Evolutionary conservation across 2,888 invertebrate species (phyloP).

Genomic region (Drosophila antonietae): DNA sequence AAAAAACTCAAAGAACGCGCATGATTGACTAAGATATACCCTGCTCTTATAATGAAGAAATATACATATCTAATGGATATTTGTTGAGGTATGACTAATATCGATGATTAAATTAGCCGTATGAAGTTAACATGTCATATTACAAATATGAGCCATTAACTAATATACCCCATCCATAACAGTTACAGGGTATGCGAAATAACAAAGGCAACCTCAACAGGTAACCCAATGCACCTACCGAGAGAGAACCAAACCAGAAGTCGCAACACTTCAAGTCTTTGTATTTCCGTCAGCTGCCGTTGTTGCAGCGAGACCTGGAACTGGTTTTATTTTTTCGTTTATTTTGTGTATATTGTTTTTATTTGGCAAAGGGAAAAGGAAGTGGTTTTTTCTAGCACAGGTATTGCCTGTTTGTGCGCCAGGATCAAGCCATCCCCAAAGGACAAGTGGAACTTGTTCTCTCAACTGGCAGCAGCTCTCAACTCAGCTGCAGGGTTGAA

Average conservation of each 20-base stretch:
- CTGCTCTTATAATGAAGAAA: neutral
- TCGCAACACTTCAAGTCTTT: slow-evolving; percentile 61
- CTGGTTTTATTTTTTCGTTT: slow-evolving; percentile 39
- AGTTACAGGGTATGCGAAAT: slow-evolving; percentile 8
- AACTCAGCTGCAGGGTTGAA: slow-evolving; percentile 28
- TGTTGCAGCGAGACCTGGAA: slow-evolving; percentile 46
- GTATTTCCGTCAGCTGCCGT: slow-evolving; percentile 79
- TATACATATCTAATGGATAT: rapidly evolving
- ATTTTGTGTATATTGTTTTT: slow-evolving; percentile 20
- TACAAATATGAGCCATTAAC: too few relatives aligned
- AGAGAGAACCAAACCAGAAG: slow-evolving; percentile 64
- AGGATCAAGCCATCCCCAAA: slow-evolving; percentile 31
- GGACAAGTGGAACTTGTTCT: slow-evolving; percentile 58
- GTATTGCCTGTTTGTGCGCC: slow-evolving; percentile 23
- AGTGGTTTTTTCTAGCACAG: slow-evolving; percentile 61
- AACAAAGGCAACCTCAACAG: slow-evolving; percentile 72
- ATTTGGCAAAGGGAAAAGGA: slow-evolving; percentile 42
- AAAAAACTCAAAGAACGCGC: slow-evolving; percentile 9
- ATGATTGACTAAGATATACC: neutral
- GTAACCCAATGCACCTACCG: slow-evolving; percentile 74
- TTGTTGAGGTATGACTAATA: neutral
- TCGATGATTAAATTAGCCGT: too few relatives aligned
- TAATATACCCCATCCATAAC: neutral
- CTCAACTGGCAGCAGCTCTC: slow-evolving; percentile 5
- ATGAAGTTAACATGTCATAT: too few relatives aligned